Evolutionary conservation across 2,888 invertebrate species (phyloP), one percentile per base, ranked within the genome.

Genomic region (Ditula angustiorana): DNA sequence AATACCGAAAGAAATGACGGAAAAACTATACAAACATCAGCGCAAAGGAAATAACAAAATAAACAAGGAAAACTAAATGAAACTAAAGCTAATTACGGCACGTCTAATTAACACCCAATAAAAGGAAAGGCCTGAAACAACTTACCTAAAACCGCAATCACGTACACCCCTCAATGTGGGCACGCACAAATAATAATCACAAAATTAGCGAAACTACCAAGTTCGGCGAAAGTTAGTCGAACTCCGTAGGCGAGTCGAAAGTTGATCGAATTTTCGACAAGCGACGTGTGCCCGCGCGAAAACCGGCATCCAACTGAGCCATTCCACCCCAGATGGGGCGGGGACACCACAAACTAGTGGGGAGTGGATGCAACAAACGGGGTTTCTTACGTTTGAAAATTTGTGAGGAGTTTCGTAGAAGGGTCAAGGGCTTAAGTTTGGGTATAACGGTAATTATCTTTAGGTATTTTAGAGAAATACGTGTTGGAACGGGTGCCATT

Each of bases 311-410:
- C 74, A 73, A 80, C 81, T 74, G 72, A 71, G 57, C 68, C 68
- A 23, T 26, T n/a, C 24, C 26, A 60, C 28, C 67, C 71, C 52
- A 68, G 69, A 72, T 70, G 77, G 82, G 83, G 82, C 77, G 81
- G 76, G 69, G 76, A 77, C 21, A 67, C 77, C 72, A 60, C 69
- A 62, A 60, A 71, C 73, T 69, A 73, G 78, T 68, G 77, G 81
- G 81, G 82, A 74, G 80, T 76, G 70, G 78, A 76, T 67, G 71
- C 75, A 65, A 37, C 58, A 24, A 28, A 33, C 28, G 33, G 57
- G 63, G 50, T 57, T 19, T 61, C 47, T 61, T 56, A 37, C 7
- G 35, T 24, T 57, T 49, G 49, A 44, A 61, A 66, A 44, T 53
- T 58, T 37, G 53, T 46, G 23, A 41, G 21, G 41, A 37, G 55